These are phyloP conservation scores for Cygnus atratus DNA, from an alignment of 2,113 vertebrate species.

Conservation along the genomic window DNA sequence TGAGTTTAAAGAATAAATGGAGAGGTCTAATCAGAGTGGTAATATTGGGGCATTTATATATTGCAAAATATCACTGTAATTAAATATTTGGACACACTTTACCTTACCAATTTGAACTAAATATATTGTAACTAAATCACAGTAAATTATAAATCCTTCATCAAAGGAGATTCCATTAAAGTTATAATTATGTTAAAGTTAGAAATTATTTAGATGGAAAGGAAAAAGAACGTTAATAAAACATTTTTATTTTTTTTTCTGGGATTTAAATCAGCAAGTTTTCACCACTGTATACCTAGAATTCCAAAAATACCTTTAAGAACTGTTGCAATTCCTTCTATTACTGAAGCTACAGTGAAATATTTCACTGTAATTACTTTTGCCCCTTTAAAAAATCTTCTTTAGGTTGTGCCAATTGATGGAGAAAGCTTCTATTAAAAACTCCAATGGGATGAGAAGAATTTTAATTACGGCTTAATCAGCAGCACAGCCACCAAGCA, in stretches of 20 bases:
- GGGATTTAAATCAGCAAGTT: slow-evolving; percentile 77
- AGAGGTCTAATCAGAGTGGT: slow-evolving; percentile 56
- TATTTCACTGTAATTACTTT: slow-evolving; percentile 83
- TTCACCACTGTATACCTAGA: slow-evolving; percentile 84
- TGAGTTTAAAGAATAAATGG: slow-evolving; percentile 71
- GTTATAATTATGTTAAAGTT: slow-evolving; percentile 20
- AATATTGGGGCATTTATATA: slow-evolving; percentile 54
- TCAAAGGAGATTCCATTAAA: slow-evolving; percentile 51
- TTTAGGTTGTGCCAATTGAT: slow-evolving; percentile 87
- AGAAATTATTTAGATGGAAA: slow-evolving; percentile 72
- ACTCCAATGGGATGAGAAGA: slow-evolving; percentile 91
- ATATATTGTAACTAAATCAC: slow-evolving; percentile 55
- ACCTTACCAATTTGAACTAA: slow-evolving; percentile 62
- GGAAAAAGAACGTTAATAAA: slow-evolving; percentile 78
- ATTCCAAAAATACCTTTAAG: slow-evolving; percentile 87
- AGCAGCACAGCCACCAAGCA: slow-evolving; percentile 99
- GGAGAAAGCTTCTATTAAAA: slow-evolving; percentile 85
- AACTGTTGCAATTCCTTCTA: slow-evolving; percentile 82
- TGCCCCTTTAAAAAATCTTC: slow-evolving; percentile 80
- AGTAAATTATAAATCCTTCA: slow-evolving; percentile 60
- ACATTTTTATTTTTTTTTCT: slow-evolving; percentile 71
- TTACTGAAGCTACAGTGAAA: slow-evolving; percentile 84
- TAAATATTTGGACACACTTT: slow-evolving; percentile 73
- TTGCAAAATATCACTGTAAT: slow-evolving; percentile 50
- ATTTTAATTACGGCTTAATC: slow-evolving; percentile 98